phyloP scores from a whole-genome alignment of 2,888 invertebrate species.

The Rotaria macrura region DNA sequence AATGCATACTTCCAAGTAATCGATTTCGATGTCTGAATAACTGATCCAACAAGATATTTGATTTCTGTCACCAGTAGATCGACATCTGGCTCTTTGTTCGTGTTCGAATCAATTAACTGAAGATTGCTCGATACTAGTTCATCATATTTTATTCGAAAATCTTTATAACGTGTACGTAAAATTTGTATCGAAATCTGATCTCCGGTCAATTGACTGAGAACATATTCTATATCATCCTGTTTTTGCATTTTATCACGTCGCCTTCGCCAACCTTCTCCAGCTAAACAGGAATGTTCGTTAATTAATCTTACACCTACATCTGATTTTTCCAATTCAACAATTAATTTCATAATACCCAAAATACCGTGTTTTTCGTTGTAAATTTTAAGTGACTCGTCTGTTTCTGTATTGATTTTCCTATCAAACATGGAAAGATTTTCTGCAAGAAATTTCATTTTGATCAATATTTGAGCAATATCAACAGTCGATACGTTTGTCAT shows the following conservation, averaged over 20 bases:
- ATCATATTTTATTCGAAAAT: neutral
- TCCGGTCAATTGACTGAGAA: neutral
- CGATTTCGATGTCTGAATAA: neutral
- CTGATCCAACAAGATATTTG: neutral
- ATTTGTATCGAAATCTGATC: neutral
- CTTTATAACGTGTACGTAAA: neutral
- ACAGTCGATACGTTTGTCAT: no score
- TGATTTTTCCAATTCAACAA: neutral
- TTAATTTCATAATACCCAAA: neutral
- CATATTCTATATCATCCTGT: neutral
- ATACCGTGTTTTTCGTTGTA: neutral
- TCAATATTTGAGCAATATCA: neutral
- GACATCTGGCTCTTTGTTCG: neutral
- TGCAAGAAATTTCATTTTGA: neutral
- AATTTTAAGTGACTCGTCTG: neutral
- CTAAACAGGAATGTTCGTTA: neutral
- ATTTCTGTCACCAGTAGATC: neutral
- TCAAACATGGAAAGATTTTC: slow-evolving; percentile 6
- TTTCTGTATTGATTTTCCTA: neutral
- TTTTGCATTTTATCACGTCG: neutral
- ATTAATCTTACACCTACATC: neutral
- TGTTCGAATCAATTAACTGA: neutral
- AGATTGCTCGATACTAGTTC: neutral
- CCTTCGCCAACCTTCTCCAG: neutral
- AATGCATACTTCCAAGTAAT: neutral